Evolutionary conservation across 2,888 invertebrate genomes (phyloP).

Genomic region (Phragmatobia fuliginosa): DNA sequence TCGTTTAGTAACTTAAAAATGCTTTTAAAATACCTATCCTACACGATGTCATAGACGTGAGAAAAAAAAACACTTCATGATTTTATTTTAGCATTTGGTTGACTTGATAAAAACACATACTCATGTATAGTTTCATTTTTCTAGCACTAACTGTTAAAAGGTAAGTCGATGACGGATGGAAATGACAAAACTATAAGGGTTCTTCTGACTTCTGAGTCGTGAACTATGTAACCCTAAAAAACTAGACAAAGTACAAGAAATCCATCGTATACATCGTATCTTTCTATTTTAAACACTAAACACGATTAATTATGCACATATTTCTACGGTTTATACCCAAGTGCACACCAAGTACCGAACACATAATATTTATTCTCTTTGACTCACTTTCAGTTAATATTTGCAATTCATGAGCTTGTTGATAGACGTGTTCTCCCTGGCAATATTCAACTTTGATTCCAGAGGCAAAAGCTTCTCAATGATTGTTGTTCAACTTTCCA

Average conservation of each 20-base stretch:
- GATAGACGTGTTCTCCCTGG: constrained; percentile 34
- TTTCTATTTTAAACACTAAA: background rate
- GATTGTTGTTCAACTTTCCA: background rate
- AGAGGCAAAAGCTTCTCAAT: background rate
- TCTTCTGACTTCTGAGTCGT: too few relatives aligned
- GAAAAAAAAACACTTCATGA: too few relatives aligned
- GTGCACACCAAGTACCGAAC: background rate
- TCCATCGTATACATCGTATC: background rate
- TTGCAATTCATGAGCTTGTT: constrained; percentile 49
- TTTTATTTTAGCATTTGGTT: too few relatives aligned
- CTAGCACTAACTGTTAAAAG: too few relatives aligned
- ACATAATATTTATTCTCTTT: constrained; percentile 14
- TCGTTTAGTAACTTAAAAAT: too few relatives aligned
- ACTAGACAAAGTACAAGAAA: background rate
- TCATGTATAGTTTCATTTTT: too few relatives aligned
- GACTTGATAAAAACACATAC: too few relatives aligned
- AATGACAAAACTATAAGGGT: too few relatives aligned
- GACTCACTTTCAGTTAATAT: constrained; percentile 24
- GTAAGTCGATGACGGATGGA: too few relatives aligned
- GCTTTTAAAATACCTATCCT: too few relatives aligned
- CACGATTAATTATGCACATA: background rate
- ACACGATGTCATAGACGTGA: too few relatives aligned
- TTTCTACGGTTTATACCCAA: background rate
- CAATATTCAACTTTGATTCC: constrained; percentile 22
- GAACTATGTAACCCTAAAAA: background rate